These are phyloP conservation scores for Mormoops blainvillei DNA, from an alignment of 2,113 vertebrate species.

Conservation along the genomic window DNA sequence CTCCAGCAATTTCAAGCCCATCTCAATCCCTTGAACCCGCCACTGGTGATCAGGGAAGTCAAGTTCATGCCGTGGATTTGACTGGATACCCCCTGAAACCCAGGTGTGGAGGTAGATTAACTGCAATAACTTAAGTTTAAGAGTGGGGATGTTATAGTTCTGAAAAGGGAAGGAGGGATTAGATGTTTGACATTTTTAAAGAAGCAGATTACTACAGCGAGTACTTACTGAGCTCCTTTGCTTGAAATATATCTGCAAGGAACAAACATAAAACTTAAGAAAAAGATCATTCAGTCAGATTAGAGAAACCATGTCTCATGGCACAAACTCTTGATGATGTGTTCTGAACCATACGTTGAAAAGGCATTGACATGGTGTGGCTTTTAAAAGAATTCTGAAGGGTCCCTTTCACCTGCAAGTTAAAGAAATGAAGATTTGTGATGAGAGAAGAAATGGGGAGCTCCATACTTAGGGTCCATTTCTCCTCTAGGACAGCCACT, in stretches of 20 bases:
- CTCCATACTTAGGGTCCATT: not conserved
- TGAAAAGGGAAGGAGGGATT: not conserved
- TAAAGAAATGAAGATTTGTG: not conserved
- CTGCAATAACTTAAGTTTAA: not conserved
- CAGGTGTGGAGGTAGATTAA: not conserved
- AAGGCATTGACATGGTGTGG: not conserved
- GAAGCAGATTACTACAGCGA: not conserved
- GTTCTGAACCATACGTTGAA: not conserved
- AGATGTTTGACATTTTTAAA: not conserved
- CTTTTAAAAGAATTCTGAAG: not conserved
- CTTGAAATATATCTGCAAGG: not conserved
- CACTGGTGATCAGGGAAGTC: not conserved
- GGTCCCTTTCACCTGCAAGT: not conserved
- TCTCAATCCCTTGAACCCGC: not conserved
- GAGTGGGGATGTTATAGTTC: not conserved
- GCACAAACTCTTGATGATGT: not conserved
- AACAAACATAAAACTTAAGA: not conserved
- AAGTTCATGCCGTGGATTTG: not conserved
- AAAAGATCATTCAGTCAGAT: not conserved
- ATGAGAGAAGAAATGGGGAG: not conserved
- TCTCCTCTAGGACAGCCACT: not conserved
- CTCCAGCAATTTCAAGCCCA: not conserved
- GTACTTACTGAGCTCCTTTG: not conserved
- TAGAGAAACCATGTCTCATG: not conserved
- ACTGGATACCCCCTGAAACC: not conserved